Evolutionary conservation across 2,888 invertebrate species (phyloP), one percentile per base, ranked within the genome.

Genomic region (Microctonus hyperodae): DNA sequence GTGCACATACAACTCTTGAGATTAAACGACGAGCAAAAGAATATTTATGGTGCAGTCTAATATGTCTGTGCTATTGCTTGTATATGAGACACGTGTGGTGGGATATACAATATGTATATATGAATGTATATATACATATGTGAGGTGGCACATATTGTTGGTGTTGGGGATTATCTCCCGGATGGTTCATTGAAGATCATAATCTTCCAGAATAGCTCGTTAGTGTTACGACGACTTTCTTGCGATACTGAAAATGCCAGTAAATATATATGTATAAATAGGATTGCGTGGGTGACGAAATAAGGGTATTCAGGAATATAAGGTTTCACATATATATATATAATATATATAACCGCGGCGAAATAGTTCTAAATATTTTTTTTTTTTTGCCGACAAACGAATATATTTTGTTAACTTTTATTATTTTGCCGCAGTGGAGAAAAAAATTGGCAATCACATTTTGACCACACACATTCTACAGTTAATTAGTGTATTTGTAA

Each of bases 191-290:
- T 56, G 35, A 61, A 60, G 55, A 66, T 66, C 61, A 56, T 65
- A 65, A 65, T 60, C 61, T 61, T 53, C 33, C 28, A 40, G 48
- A 66, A 60, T 66, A 25, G 61, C 66, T 66, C 60, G 60, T 66
- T 66, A 60, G 56, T 31, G 37, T 56, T 53, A 56, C 55, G 56
- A 56, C 63, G 53, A 33, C 33, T 31, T 44, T 31, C 31, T 63
- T 44, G 37, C 63, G 28, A 56, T 56, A 56, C 63, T 37, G 31
- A n/a, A 59, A 60, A 50, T 60, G 60, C 50, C 22, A 23, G 44
- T 35, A 33, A 20, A 48, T 13, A 48, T 22, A 44, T 20, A 31
- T n/a, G n/a, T 20, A 33, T 25, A 20, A 20, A 31, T 44, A 16
- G 13, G n/a, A 11, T n/a, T 51, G 22, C 44, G 44, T 51, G 51